Percentiles rank a stretch among this genome's conserved stretches.
Conservation (phyloP, 2,888 invertebrate species). For the Clusia tigrina region DNA sequence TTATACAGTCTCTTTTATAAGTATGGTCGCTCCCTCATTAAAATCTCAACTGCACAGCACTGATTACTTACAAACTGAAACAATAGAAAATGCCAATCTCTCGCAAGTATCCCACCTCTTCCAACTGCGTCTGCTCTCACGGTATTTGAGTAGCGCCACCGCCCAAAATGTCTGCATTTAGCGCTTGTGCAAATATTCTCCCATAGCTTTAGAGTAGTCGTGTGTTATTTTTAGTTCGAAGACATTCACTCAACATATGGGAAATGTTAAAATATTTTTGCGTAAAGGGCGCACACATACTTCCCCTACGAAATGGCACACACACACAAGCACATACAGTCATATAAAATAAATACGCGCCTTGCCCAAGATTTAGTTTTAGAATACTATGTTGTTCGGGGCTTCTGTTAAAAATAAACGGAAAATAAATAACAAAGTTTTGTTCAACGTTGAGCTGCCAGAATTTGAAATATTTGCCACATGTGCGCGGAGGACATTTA, state of each 20-base stretch:
- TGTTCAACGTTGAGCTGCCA: background rate
- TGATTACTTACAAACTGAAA: too few relatives aligned
- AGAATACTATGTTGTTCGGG: background rate
- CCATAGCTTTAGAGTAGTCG: background rate
- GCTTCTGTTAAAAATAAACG: conserved; percentile 30
- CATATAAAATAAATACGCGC: conserved; percentile 30
- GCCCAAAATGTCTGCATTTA: background rate
- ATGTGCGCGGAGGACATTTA: background rate
- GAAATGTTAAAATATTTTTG: background rate
- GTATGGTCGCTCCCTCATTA: too few relatives aligned
- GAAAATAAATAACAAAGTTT: conserved; percentile 21
- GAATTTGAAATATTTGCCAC: background rate
- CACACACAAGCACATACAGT: conserved; percentile 25
- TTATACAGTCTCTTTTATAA: too few relatives aligned
- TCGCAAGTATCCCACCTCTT: too few relatives aligned
- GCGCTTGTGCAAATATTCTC: background rate
- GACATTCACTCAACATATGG: background rate
- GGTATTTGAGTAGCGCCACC: too few relatives aligned
- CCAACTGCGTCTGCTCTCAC: too few relatives aligned
- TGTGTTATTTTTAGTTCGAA: background rate
- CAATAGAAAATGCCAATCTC: too few relatives aligned
- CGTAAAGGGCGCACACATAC: conserved; percentile 37
- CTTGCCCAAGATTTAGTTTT: conserved; percentile 13
- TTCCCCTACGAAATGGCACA: too few relatives aligned
- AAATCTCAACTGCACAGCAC: too few relatives aligned